A percentile compares a stretch with the other conserved stretches of the same genome.
Evolutionary conservation across 2,113 vertebrate species (phyloP).

Genomic region (Thalassoma bifasciatum): DNA sequence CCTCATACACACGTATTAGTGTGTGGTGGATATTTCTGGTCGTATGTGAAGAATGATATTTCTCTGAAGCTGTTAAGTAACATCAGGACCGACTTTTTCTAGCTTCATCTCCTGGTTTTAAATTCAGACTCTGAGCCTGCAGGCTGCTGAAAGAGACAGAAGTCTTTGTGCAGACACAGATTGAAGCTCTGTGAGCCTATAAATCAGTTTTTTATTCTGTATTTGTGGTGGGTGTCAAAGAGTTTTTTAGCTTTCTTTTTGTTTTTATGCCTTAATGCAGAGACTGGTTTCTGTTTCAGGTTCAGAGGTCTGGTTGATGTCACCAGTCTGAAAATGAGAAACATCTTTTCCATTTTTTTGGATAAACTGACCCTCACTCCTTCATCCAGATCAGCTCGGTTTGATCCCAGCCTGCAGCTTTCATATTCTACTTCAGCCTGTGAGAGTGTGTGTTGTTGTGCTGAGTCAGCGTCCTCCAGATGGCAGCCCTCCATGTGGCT

Average conservation of each 20-base stretch:
- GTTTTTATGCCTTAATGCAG: too few species aligned
- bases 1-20: constrained; percentile 18
- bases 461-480: constrained; percentile 79
- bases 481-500: constrained; percentile 69
- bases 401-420: background rate
- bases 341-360: too few species aligned
- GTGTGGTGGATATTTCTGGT: constrained; percentile 9
- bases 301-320: too few species aligned
- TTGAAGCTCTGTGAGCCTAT: too few species aligned
- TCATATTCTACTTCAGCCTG: background rate
- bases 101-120: constrained; percentile 15
- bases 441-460: constrained; percentile 39
- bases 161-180: too few species aligned
- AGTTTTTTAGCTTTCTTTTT: too few species aligned
- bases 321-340: too few species aligned
- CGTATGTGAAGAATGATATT: background rate
- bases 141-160: too few species aligned
- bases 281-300: background rate
- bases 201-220: too few species aligned
- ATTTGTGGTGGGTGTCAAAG: too few species aligned
- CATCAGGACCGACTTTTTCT: constrained; percentile 54
- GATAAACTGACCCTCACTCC: too few species aligned
- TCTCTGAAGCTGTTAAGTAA: constrained; percentile 47
- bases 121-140: too few species aligned
- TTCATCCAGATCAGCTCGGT: background rate